phyloP scores from a whole-genome alignment of 2,888 invertebrate genomes.

The Coenonympha arcania region DNA sequence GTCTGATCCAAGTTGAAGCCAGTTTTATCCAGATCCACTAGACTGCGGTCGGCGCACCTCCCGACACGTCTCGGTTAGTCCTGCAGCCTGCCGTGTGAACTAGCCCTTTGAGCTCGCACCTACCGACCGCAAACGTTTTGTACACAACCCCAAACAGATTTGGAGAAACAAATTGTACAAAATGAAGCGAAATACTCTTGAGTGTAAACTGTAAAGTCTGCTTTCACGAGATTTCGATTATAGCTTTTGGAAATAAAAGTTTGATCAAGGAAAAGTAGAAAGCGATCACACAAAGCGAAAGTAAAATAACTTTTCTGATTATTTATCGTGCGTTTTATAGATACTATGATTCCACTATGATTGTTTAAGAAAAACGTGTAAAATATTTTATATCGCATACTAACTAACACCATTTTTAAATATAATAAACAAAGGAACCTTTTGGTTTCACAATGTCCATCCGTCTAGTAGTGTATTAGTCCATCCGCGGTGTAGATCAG shows the following conservation, averaged over 20 bases:
- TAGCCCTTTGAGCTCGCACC: constrained; percentile 68
- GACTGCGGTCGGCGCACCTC: constrained; percentile 51
- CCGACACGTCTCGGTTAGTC: constrained; percentile 59
- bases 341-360: too few relatives aligned
- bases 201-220: not conserved
- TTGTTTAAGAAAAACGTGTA: too few relatives aligned
- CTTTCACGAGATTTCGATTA: not conserved
- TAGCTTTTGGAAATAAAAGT: not conserved
- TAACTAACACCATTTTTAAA: too few relatives aligned
- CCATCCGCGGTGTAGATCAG: too few relatives aligned
- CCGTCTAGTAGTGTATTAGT: too few relatives aligned
- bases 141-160: constrained; percentile 48
- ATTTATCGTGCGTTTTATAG: too few relatives aligned
- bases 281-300: not conserved
- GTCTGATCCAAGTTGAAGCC: constrained; percentile 15
- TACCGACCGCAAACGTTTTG: constrained; percentile 63
- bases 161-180: constrained; percentile 29
- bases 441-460: too few relatives aligned
- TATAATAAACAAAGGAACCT: too few relatives aligned
- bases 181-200: constrained; percentile 18
- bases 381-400: too few relatives aligned
- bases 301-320: not conserved
- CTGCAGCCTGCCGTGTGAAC: constrained; percentile 54
- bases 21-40: constrained; percentile 30
- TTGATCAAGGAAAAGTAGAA: too few relatives aligned